Evolutionary conservation across 2,113 vertebrate species (phyloP), one percentile per base, ranked within the genome.

Genomic region (Hydrochoerus hydrochaeris): DNA sequence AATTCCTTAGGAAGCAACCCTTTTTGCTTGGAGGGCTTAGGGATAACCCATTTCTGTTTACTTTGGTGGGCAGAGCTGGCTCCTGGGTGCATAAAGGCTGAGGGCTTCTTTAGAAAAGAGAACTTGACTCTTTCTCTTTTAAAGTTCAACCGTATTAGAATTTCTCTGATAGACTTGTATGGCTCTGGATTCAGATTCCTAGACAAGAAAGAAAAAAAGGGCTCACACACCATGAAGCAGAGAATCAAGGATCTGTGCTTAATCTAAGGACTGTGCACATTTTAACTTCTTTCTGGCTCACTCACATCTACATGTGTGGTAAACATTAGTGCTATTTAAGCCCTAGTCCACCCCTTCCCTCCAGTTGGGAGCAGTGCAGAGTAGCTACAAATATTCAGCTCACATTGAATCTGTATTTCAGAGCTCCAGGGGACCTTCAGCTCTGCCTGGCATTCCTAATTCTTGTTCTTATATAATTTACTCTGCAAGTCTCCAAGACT

Each of bases 251-350:
- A 30, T 22, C n/a, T 73, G 32, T 75, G 88, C 28, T 80, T n/a
- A 44, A 16, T 28, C 7, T 41, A 3, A 57, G 73, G 60, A 38
- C 46, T 77, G 35, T 41, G 32, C 1, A 63, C 10, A 14, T 58
- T 3, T 22, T 2, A 58, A n/a, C 7, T 24, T 11, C 35, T 24
- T 54, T 38, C 1, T 0, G 0, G 19, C 24, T 44, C 41, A 38
- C 0, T 3, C 28, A 94, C 38, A 2, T 58, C 38, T 22, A 30
- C 5, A 7, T n/a, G 16, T 1, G 2, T 63, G 5, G 12, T 28
- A 60, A 81, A 54, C 12, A 10, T 77, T 63, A 67, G 2, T 4
- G 22, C 19, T 54, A 26, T 2, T 30, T 60, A 81, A 78, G 3
- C 38, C 14, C 8, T 41, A 20, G 38, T 44, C 49, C 32, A 67